Evolutionary conservation across 2,113 vertebrate species (phyloP).

Genomic region (Pedetes capensis): DNA sequence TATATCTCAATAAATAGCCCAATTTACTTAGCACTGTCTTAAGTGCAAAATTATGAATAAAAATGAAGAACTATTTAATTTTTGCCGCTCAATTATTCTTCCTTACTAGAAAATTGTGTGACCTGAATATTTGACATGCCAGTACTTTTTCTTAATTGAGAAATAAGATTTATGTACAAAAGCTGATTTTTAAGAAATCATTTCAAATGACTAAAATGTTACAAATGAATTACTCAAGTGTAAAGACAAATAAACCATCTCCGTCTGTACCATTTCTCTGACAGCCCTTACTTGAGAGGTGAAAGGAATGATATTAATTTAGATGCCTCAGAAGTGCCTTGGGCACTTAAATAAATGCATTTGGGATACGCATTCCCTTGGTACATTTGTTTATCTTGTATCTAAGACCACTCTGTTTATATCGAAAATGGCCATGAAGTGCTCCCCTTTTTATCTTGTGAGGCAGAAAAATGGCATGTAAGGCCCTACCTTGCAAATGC

Average conservation of each 20-base stretch:
- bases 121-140: not conserved
- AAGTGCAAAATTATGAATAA: not conserved
- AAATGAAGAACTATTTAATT: not conserved
- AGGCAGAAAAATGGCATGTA: conserved; percentile 33
- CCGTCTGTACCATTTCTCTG: not conserved
- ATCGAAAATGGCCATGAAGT: conserved; percentile 44
- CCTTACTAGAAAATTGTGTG: not conserved
- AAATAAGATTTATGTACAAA: not conserved
- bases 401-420: conserved; percentile 50
- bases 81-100: not conserved
- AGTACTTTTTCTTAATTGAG: not conserved
- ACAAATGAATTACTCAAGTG: not conserved
- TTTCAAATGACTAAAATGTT: not conserved
- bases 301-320: not conserved
- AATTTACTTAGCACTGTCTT: not conserved
- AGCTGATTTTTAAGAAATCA: not conserved
- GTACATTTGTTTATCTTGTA: conserved; percentile 43
- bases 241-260: not conserved
- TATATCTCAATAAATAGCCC: not conserved
- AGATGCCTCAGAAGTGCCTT: not conserved
- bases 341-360: conserved; percentile 36
- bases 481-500: conserved; percentile 4
- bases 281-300: not conserved
- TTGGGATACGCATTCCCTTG: not conserved
- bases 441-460: conserved; percentile 60